phyloP scores from a whole-genome alignment of 2,113 vertebrate species.

The Noturus placidus region DNA sequence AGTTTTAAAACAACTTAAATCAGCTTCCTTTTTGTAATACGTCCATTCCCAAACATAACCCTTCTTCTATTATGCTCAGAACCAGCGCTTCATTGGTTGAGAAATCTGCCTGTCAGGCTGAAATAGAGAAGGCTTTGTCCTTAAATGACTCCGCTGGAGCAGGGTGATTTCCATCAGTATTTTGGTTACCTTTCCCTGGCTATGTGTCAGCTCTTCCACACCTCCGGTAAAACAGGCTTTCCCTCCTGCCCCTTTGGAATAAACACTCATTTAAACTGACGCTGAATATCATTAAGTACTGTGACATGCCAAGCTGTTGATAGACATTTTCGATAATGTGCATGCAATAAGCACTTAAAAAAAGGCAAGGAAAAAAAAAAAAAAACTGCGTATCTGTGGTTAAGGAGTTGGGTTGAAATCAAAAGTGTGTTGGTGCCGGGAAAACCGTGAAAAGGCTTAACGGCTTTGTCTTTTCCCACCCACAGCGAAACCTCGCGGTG shows the following conservation, averaged over 20 bases:
- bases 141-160: slow-evolving; percentile 56
- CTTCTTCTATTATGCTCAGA: background rate
- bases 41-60: background rate
- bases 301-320: slow-evolving; percentile 65
- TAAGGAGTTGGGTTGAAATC: slow-evolving; percentile 16
- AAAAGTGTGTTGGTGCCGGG: slow-evolving; percentile 46
- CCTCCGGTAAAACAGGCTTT: slow-evolving; percentile 51
- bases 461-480: background rate
- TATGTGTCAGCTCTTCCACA: slow-evolving; percentile 37
- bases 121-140: slow-evolving; percentile 59
- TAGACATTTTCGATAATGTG: slow-evolving; percentile 68
- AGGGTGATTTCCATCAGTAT: slow-evolving; percentile 56
- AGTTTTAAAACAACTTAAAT: too few relatives aligned
- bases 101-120: slow-evolving; percentile 23
- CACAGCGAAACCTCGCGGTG: background rate
- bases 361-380: slow-evolving; percentile 39
- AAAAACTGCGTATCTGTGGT: slow-evolving; percentile 50
- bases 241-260: slow-evolving; percentile 44
- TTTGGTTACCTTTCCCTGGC: slow-evolving; percentile 60
- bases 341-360: slow-evolving; percentile 41
- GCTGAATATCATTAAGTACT: slow-evolving; percentile 53
- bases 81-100: slow-evolving; percentile 29
- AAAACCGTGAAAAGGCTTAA: slow-evolving; percentile 10
- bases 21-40: background rate
- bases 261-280: slow-evolving; percentile 54